These are phyloP conservation scores for Phenganax subtilis DNA, from an alignment of 92 coral and sea anemone genomes.

Conservation along the genomic window DNA sequence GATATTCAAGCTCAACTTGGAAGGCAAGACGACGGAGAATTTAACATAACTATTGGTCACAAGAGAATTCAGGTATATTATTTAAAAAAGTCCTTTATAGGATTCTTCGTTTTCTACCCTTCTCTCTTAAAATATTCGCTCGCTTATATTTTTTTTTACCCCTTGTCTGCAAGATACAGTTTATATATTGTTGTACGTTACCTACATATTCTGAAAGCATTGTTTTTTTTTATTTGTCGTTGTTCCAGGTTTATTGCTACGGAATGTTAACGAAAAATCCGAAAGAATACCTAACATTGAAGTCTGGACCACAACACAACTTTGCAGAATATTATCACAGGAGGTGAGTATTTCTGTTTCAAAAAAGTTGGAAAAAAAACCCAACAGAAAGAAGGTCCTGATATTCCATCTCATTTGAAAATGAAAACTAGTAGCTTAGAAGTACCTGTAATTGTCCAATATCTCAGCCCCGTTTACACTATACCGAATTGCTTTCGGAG, in stretches of 20 bases:
- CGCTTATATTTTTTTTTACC: no score
- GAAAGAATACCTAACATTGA: slow-evolving; percentile 73
- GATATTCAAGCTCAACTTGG: slow-evolving; percentile 76
- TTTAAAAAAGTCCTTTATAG: background rate
- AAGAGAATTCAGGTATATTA: slow-evolving; percentile 64
- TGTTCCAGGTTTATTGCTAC: slow-evolving; percentile 76
- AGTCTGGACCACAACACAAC: slow-evolving; percentile 64
- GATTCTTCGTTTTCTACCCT: background rate
- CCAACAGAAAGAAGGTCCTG: no score
- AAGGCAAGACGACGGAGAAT: slow-evolving; percentile 76
- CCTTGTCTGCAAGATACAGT: no score
- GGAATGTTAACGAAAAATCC: slow-evolving; percentile 86
- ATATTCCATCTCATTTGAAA: no score
- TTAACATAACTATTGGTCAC: slow-evolving; percentile 55
- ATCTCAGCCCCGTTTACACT: no score
- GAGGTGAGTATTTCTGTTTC: slow-evolving; percentile 48
- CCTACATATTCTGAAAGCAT: background rate
- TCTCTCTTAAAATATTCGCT: no score
- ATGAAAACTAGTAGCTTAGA: no score
- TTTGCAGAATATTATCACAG: slow-evolving; percentile 89
- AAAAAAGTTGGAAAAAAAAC: no score
- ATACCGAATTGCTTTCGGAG: no score
- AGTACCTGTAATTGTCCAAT: no score
- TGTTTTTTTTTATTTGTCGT: background rate
- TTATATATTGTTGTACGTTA: no score